Evolutionary conservation across 2,797 vertebrate species (phyloP), one percentile per base, ranked within the genome.

Genomic region (Sebastolobus altivelis): DNA sequence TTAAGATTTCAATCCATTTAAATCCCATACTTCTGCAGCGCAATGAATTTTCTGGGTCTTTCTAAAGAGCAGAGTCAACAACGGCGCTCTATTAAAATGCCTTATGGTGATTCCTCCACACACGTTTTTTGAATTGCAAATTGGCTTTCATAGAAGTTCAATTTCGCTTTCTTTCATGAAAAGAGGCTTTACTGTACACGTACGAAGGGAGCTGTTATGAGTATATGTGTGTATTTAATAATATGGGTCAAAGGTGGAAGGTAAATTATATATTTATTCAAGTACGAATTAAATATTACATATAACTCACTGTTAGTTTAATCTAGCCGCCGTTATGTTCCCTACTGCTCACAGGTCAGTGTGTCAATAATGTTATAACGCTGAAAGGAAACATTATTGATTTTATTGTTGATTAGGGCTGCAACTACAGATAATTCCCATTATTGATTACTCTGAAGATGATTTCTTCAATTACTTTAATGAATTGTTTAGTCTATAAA

Each of bases 21-120:
- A 90, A 91, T 90, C 76, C 83, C 77, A 85, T 77, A 80, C 89
- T 88, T 88, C 80, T 92, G 90, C 92, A 75, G 81, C 62, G 87
- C 89, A 84, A 71, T 89, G 90, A 58, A 85, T 93, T 92, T 91
- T 90, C 73, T 65, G 46, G 78, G 66, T 84, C 78, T 66, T 88
- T 92, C 80, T 87, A 93, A 93, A 94, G 86, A 91, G 84, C 81
- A 52, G 81, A 85, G 88, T 94, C 89, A 94, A 94, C 88, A 95
- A 83, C 87, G 71, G 77, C 3, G 60, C 79, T 92, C 83, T 92
- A 87, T 94, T 94, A 89, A 90, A 93, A 92, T 84, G 87, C 84
- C 85, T 92, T 92, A 92, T 87, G 83, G 89, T 91, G 81, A 83
- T 92, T 91, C 75, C 72, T 87, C 82, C 80, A 92, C 75, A 66